phyloP scores from a whole-genome alignment of 2,113 vertebrate genomes.

The Typhlomys cinereus region DNA sequence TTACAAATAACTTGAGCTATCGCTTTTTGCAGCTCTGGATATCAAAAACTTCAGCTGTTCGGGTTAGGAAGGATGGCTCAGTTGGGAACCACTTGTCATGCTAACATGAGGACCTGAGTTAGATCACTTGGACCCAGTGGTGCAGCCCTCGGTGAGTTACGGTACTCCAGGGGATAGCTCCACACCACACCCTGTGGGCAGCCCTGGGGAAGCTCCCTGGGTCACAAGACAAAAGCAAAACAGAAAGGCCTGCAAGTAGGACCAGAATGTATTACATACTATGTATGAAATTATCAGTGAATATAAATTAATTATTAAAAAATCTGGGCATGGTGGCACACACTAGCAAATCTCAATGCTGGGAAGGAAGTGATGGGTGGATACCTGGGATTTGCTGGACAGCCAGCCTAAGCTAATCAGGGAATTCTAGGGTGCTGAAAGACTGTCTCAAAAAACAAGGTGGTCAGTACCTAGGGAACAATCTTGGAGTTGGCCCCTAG shows the following conservation, averaged over 20 bases:
- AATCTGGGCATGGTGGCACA: neutral
- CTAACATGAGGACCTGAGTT: neutral
- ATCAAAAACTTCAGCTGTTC: neutral
- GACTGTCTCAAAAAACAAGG: neutral
- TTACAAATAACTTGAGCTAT: conserved; percentile 19
- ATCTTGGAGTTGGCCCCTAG: neutral
- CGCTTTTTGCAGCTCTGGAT: neutral
- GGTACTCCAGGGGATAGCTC: too few species aligned
- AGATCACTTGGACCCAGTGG: neutral
- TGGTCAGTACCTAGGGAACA: too few species aligned
- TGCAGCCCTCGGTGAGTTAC: too few species aligned
- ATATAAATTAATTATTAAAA: too few species aligned
- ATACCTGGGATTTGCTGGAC: neutral
- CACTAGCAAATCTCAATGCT: neutral
- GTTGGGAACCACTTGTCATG: neutral
- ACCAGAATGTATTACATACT: too few species aligned
- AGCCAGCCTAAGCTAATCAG: neutral
- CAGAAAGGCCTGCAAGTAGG: too few species aligned
- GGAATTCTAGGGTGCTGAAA: too few species aligned
- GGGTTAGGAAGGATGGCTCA: neutral
- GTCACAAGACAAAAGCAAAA: too few species aligned
- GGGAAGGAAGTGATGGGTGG: neutral
- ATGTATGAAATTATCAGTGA: too few species aligned
- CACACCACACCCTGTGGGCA: too few species aligned
- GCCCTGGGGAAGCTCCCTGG: too few species aligned